Conservation (phyloP, 2,113 vertebrate species). For the Cavia aperea region DNA sequence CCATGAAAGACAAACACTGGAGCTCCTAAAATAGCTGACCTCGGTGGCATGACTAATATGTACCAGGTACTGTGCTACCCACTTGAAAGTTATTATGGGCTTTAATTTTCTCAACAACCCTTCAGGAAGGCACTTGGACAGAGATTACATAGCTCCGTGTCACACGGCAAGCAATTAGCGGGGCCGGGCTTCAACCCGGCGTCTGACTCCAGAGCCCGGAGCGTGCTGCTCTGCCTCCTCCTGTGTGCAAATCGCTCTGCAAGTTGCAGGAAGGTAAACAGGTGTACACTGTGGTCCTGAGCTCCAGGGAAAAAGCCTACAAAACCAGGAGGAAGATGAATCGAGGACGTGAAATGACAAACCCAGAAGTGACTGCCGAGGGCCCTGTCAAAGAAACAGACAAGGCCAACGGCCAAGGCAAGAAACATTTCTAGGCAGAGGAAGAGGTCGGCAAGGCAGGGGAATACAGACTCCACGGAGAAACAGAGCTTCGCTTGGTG, state of each 20-base stretch:
- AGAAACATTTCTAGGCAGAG: background rate
- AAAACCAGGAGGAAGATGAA: background rate
- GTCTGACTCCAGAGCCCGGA: background rate
- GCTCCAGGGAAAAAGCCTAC: background rate
- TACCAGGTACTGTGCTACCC: background rate
- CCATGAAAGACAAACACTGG: background rate
- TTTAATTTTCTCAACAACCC: conserved; percentile 33
- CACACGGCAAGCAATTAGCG: background rate
- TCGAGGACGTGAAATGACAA: background rate
- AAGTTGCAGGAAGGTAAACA: background rate
- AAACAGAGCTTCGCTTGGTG: too few relatives aligned
- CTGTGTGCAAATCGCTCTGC: background rate
- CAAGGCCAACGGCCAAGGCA: background rate
- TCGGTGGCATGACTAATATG: background rate
- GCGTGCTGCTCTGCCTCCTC: background rate
- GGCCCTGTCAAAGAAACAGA: background rate
- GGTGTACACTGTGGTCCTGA: background rate
- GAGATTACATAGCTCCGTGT: background rate
- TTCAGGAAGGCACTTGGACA: background rate
- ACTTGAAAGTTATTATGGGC: background rate
- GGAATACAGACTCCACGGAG: background rate
- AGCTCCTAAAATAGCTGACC: conserved; percentile 9
- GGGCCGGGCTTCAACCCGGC: background rate
- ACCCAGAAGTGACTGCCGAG: background rate
- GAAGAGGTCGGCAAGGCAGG: background rate